A percentile compares a stretch with the other conserved stretches of the same genome.
phyloP scores from a whole-genome alignment of 2,888 invertebrate genomes.

The Abscondita cerata region DNA sequence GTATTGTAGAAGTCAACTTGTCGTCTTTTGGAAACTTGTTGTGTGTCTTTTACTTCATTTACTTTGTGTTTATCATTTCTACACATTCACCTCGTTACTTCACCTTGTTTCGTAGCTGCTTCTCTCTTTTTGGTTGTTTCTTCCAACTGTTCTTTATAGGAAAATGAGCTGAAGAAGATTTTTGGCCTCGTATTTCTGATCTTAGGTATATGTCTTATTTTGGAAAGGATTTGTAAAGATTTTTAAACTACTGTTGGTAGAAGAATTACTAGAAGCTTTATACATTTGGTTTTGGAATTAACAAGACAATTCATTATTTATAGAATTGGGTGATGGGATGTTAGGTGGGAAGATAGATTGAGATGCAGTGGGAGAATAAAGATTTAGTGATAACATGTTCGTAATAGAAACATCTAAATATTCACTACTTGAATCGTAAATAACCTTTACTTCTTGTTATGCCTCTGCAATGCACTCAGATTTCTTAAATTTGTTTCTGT shows the following conservation, averaged over 20 bases:
- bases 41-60: too few species aligned
- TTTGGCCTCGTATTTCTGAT: not conserved
- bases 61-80: too few species aligned
- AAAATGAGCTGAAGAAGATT: not conserved
- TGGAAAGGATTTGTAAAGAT: not conserved
- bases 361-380: too few species aligned
- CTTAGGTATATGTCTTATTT: not conserved
- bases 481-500: too few species aligned
- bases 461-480: too few species aligned
- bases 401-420: too few species aligned
- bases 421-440: too few species aligned
- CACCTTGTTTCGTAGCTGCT: not conserved
- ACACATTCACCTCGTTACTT: not conserved
- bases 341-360: too few species aligned
- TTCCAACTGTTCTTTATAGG: constrained; percentile 1
- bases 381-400: too few species aligned
- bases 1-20: not conserved
- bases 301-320: not conserved
- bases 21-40: not conserved
- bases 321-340: not conserved
- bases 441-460: too few species aligned
- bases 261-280: not conserved
- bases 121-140: not conserved
- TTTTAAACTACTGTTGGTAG: not conserved
- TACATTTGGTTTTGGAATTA: not conserved